A percentile compares a stretch with the other conserved stretches of the same genome.
These are phyloP conservation scores for Aulostomus chinensis DNA, from an alignment of 2,797 vertebrate genomes.

Conservation along the genomic window DNA sequence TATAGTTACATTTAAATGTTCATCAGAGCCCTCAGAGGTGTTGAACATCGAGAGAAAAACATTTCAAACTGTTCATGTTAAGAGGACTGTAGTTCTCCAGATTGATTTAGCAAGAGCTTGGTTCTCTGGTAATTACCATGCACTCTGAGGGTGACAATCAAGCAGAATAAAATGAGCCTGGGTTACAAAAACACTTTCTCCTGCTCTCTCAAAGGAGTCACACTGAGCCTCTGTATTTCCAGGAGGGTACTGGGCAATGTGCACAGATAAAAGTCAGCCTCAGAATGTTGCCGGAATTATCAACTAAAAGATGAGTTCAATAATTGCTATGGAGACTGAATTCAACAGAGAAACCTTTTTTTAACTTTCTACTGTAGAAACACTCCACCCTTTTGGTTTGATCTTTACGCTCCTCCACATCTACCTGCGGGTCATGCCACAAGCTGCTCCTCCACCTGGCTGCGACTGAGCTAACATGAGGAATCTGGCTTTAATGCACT, in stretches of 20 bases:
- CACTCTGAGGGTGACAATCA: slow-evolving; percentile 28
- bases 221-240: slow-evolving; percentile 18
- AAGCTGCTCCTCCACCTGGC: slow-evolving; percentile 17
- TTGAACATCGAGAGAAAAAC: slow-evolving; percentile 18
- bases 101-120: slow-evolving; percentile 24
- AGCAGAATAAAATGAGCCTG: slow-evolving; percentile 19
- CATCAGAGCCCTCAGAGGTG: slow-evolving; percentile 37
- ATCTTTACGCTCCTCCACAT: slow-evolving; percentile 19
- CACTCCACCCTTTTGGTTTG: slow-evolving; percentile 9
- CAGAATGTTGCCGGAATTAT: slow-evolving; percentile 28
- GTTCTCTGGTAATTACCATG: slow-evolving; percentile 30
- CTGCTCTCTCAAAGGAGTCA: slow-evolving; percentile 25
- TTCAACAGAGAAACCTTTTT: slow-evolving; percentile 1
- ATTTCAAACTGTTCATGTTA: slow-evolving; percentile 10
- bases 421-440: slow-evolving; percentile 21
- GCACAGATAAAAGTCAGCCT: slow-evolving; percentile 36
- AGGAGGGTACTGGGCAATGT: slow-evolving; percentile 12
- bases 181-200: slow-evolving; percentile 21
- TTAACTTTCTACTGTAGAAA: slow-evolving; percentile 8
- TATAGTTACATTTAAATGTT: slow-evolving; percentile 51
- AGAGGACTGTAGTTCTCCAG: slow-evolving; percentile 14
- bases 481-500: slow-evolving; percentile 1
- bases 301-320: slow-evolving; percentile 12
- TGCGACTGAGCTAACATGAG: neutral
- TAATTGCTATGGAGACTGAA: slow-evolving; percentile 41